phyloP scores from a whole-genome alignment of 2,797 vertebrate species.

The Pantherophis alleghaniensis region DNA sequence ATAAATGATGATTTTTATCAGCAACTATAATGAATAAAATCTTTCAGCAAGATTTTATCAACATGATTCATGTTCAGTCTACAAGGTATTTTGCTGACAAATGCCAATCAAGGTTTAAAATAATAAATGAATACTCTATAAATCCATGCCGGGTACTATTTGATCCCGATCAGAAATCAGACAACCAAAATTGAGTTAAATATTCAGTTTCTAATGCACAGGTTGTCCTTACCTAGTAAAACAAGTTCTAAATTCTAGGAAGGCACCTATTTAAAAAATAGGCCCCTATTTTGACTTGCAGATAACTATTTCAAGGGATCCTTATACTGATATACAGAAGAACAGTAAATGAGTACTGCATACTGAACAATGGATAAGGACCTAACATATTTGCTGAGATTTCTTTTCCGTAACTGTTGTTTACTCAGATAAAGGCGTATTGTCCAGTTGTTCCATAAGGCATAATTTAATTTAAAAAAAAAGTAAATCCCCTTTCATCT shows the following conservation, averaged over 20 bases:
- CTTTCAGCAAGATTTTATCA: constrained; percentile 37
- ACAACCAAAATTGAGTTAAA: constrained; percentile 42
- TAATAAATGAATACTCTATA: not conserved
- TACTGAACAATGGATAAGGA: not conserved
- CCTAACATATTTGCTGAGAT: not conserved
- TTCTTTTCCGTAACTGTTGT: not conserved
- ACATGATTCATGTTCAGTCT: constrained; percentile 34
- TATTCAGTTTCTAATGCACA: constrained; percentile 5
- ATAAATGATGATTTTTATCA: constrained; percentile 34
- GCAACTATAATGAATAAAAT: constrained; percentile 26
- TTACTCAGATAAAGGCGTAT: not conserved
- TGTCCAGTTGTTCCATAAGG: not conserved
- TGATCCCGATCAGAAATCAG: constrained; percentile 61
- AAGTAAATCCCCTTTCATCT: not conserved
- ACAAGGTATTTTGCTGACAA: constrained; percentile 39
- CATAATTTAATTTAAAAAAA: not conserved
- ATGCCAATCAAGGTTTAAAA: constrained; percentile 51
- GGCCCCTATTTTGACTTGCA: not conserved
- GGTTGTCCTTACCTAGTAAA: not conserved
- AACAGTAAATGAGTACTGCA: not conserved
- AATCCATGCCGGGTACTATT: constrained; percentile 37
- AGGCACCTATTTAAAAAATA: not conserved
- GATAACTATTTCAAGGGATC: not conserved
- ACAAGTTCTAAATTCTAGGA: not conserved
- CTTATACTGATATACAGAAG: not conserved